These are phyloP conservation scores for Drosophila auraria DNA, from an alignment of 1,140 invertebrate genomes.

Conservation along the genomic window DNA sequence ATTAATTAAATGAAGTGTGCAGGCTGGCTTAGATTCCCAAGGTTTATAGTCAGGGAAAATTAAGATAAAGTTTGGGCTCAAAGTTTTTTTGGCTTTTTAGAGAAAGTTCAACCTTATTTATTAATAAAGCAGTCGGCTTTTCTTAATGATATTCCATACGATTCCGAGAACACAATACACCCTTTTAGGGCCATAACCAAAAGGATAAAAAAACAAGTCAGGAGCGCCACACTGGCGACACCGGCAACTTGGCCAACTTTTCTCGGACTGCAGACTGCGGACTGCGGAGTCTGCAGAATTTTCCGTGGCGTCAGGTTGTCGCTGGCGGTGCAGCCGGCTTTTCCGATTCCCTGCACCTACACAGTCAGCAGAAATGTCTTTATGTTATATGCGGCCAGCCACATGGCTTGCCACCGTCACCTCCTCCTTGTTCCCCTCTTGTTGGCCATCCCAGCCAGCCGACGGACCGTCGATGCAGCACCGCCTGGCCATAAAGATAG, in stretches of 20 bases:
- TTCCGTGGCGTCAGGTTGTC: slow-evolving; percentile 77
- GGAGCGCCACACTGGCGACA: slow-evolving; percentile 58
- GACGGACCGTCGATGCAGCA: slow-evolving; percentile 17
- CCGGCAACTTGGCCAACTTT: slow-evolving; percentile 74
- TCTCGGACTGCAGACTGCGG: slow-evolving; percentile 17
- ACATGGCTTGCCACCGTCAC: slow-evolving; percentile 29
- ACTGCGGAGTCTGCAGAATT: slow-evolving; percentile 51
- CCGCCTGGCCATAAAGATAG: slow-evolving; percentile 77
- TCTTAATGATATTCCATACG: not conserved
- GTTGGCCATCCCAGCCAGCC: not conserved
- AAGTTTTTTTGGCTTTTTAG: too few species aligned
- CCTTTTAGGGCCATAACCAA: not conserved
- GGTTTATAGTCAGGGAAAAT: too few species aligned
- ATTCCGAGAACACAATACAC: not conserved
- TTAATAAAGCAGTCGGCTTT: not conserved
- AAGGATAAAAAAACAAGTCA: slow-evolving; percentile 25
- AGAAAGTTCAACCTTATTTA: not conserved
- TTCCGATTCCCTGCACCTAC: slow-evolving; percentile 72
- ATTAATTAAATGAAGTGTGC: not conserved
- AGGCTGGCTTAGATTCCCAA: too few species aligned
- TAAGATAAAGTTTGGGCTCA: too few species aligned
- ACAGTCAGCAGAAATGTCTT: slow-evolving; percentile 70
- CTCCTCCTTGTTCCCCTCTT: not conserved
- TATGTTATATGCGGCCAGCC: slow-evolving; percentile 56
- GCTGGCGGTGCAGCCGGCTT: slow-evolving; percentile 59